A percentile compares a stretch with the other conserved stretches of the same genome.
These are phyloP conservation scores for Echinometra lucunter DNA, from an alignment of 53 echinoderm and acorn worm species.

Conservation along the genomic window DNA sequence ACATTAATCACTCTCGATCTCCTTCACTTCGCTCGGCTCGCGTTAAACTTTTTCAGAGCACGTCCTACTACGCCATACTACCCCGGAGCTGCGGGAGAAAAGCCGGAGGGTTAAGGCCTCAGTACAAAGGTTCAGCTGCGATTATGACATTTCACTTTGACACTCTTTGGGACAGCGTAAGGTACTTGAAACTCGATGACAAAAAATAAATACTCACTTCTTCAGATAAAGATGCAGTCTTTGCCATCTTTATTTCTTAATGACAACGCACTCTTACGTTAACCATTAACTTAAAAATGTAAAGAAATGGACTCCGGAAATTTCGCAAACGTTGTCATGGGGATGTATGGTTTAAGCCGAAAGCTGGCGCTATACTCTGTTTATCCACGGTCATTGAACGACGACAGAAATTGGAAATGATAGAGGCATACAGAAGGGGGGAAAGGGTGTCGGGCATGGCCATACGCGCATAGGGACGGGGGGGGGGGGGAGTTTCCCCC, in stretches of 20 bases:
- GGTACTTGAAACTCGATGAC: not conserved
- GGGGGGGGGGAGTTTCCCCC: no score
- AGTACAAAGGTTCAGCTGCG: not conserved
- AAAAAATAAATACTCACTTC: conserved; percentile 68
- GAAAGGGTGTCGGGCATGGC: no score
- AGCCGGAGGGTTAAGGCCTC: not conserved
- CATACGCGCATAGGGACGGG: no score
- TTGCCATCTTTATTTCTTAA: conserved; percentile 61
- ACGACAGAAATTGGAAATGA: no score
- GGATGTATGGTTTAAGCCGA: not conserved
- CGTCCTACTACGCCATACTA: not conserved
- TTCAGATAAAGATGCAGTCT: conserved; percentile 65
- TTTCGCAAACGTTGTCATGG: conserved; percentile 60
- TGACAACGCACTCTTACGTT: not conserved
- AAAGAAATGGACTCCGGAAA: not conserved
- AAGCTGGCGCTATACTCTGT: conserved; percentile 25
- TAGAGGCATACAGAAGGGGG: no score
- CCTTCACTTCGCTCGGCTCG: not conserved
- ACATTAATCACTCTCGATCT: not conserved
- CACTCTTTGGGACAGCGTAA: not conserved
- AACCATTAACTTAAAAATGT: not conserved
- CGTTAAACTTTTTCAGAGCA: not conserved
- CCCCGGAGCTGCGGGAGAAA: not conserved
- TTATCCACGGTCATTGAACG: no score
- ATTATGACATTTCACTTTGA: not conserved